A percentile compares a stretch with the other conserved stretches of the same genome.
phyloP scores from a whole-genome alignment of 2,113 vertebrate species.

The Nymphicus hollandicus region DNA sequence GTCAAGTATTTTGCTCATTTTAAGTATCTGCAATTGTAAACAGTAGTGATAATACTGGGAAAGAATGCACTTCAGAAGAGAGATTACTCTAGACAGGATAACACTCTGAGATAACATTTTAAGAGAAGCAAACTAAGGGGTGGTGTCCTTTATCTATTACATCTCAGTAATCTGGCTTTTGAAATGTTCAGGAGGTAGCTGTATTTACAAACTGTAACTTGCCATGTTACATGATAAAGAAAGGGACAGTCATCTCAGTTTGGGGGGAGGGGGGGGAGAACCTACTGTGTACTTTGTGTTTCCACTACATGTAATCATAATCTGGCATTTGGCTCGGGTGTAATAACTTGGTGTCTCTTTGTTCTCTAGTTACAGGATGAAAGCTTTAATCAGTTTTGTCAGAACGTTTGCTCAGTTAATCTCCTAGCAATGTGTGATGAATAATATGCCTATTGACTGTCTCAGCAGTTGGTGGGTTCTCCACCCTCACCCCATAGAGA shows the following conservation, averaged over 20 bases:
- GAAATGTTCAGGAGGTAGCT: slow-evolving; percentile 16
- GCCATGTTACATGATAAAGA: neutral
- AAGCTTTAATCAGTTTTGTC: slow-evolving; percentile 78
- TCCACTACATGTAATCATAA: slow-evolving; percentile 28
- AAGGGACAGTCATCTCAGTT: neutral
- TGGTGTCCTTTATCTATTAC: neutral
- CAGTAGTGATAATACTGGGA: slow-evolving; percentile 9
- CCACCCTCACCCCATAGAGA: slow-evolving; percentile 73
- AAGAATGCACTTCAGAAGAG: slow-evolving; percentile 38
- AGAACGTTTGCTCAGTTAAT: slow-evolving; percentile 78
- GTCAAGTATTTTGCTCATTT: slow-evolving; percentile 43
- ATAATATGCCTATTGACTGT: slow-evolving; percentile 78
- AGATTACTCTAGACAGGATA: neutral
- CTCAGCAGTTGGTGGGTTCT: slow-evolving; percentile 75
- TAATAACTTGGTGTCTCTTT: slow-evolving; percentile 71
- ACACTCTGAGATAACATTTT: slow-evolving; percentile 17
- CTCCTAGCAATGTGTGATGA: slow-evolving; percentile 76
- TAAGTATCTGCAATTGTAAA: slow-evolving; percentile 33
- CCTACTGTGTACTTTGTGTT: neutral
- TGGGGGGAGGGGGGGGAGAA: fast-evolving
- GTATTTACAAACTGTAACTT: slow-evolving; percentile 25
- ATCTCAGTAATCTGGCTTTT: slow-evolving; percentile 21
- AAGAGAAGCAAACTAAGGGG: neutral
- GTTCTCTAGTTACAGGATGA: slow-evolving; percentile 65
- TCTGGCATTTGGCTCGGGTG: slow-evolving; percentile 45